These are phyloP conservation scores for Oryzias woworae DNA, from an alignment of 2,113 vertebrate species.

Conservation along the genomic window DNA sequence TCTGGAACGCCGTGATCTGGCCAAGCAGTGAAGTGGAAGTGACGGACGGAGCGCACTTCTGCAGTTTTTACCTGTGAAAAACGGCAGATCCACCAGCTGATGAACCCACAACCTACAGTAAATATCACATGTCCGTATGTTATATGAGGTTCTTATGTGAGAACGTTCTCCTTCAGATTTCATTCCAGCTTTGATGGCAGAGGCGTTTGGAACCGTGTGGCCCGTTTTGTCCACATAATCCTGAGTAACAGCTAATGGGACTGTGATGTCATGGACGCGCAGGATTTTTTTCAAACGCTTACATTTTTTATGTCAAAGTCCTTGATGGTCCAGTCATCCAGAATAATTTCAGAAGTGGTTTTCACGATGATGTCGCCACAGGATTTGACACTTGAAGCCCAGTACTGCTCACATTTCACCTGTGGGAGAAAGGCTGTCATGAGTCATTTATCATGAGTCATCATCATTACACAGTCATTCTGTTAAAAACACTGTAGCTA, in stretches of 20 bases:
- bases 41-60: constrained; percentile 84
- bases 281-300: constrained; percentile 34
- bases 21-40: constrained; percentile 99
- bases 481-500: no score
- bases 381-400: constrained; percentile 80
- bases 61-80: constrained; percentile 78
- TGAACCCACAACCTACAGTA: neutral
- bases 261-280: no score
- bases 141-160: no score
- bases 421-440: constrained; percentile 44
- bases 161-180: no score
- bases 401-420: constrained; percentile 98
- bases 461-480: no score
- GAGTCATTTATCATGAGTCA: no score
- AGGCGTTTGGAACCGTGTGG: no score
- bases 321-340: constrained; percentile 93
- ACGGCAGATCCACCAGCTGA: neutral
- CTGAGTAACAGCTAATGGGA: no score
- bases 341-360: constrained; percentile 79
- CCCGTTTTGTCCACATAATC: no score
- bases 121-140: no score
- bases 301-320: constrained; percentile 91
- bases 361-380: constrained; percentile 84
- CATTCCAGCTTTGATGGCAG: no score
- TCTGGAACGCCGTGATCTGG: constrained; percentile 92